Evolutionary conservation across 2,113 vertebrate genomes (phyloP), one percentile per base, ranked within the genome.

Genomic region (Zeus faber): DNA sequence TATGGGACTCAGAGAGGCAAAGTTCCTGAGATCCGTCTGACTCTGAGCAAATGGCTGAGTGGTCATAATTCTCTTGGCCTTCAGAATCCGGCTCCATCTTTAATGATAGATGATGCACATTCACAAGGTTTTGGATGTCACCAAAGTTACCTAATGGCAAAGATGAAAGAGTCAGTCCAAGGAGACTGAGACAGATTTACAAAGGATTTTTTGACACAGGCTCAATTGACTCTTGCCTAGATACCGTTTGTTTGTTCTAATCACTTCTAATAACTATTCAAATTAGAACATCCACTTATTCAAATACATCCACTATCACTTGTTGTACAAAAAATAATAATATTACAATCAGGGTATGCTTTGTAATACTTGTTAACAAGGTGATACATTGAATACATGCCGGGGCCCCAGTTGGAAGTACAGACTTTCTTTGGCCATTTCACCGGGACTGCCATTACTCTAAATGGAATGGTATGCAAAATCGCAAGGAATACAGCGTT

Each of bases 391-490:
- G 44, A 55, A 54, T 56, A 35, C 18, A 65, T 75, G 79, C 72
- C 70, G 58, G n/a, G 45, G 72, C 76, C 81, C 45, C 72, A 82
- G 67, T 79, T 77, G 80, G 80, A 71, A 74, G 55, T 48, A 49
- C 35, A 69, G 46, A 49, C 58, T 71, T 66, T 45, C 60, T 10
- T 37, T n/a, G 1, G 33, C 65, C 41, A 77, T 79, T 53, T 54
- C 51, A 64, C 51, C 69, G 21, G 80, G 66, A 85, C 87, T 76
- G 81, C 65, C 87, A 89, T 85, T 84, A 55, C 86, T 88, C 64
- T 89, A 97, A 89, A 97, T 91, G 94, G 93, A 91, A 89, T 90
- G 92, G 92, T 90, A 93, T 95, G 79, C 73, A 67, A 64, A 73
- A 82, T 70, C 70, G 71, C 79, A 74, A 77, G 82, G 77, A 71